phyloP scores from a whole-genome alignment of 2,888 invertebrate genomes.

The Cryptocephalus moraei region DNA sequence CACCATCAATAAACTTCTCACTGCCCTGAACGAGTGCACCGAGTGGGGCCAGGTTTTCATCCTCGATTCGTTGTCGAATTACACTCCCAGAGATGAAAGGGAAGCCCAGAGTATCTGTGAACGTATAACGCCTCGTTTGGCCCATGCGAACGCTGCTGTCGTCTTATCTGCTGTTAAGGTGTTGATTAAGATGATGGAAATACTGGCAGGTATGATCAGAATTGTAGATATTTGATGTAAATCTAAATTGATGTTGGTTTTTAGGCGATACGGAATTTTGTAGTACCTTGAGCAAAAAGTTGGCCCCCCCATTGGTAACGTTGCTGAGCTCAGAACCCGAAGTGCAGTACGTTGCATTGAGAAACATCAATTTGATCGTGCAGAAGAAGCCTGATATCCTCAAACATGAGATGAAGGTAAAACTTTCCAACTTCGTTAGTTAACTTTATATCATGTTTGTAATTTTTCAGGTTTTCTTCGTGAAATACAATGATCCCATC shows the following conservation, averaged over 20 bases:
- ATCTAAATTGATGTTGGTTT: neutral
- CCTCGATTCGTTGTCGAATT: slow-evolving; percentile 93
- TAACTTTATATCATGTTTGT: neutral
- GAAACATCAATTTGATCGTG: slow-evolving; percentile 98
- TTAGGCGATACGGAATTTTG: slow-evolving; percentile 82
- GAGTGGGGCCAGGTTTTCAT: slow-evolving; percentile 99
- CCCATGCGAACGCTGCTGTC: slow-evolving; percentile 98
- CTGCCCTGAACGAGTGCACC: slow-evolving; percentile 97
- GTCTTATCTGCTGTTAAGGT: slow-evolving; percentile 97
- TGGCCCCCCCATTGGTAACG: slow-evolving; percentile 98
- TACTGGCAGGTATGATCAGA: slow-evolving; percentile 51
- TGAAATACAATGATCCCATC: slow-evolving; percentile 99
- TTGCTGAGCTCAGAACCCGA: slow-evolving; percentile 96
- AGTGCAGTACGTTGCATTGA: slow-evolving; percentile 95
- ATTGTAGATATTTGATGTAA: neutral
- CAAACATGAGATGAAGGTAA: slow-evolving; percentile 98
- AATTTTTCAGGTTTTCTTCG: slow-evolving; percentile 71
- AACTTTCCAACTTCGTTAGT: neutral
- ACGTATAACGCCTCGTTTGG: slow-evolving; percentile 90
- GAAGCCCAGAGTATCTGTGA: slow-evolving; percentile 99
- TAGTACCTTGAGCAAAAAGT: slow-evolving; percentile 84
- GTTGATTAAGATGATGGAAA: slow-evolving; percentile 97
- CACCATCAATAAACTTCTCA: slow-evolving; percentile 94
- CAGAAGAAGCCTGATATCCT: slow-evolving; percentile 98
- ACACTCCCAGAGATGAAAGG: slow-evolving; percentile 90